These are phyloP conservation scores for Timema podura DNA, from an alignment of 2,888 invertebrate genomes.

Conservation along the genomic window DNA sequence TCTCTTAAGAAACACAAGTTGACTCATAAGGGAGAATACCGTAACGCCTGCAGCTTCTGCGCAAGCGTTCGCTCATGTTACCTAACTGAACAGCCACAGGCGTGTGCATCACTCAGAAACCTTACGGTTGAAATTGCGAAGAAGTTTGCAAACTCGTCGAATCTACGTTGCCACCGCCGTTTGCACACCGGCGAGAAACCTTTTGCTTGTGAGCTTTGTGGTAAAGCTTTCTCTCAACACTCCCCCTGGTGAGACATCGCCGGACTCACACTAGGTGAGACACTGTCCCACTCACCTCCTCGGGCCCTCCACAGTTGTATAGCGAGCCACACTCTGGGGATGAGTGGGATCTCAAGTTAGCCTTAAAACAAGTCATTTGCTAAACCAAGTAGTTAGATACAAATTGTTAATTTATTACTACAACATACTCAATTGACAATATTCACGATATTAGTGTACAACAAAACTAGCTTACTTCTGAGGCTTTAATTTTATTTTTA, in stretches of 20 bases:
- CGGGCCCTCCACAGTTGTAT: constrained; percentile 7
- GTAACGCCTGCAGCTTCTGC: constrained; percentile 16
- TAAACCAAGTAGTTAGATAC: no score
- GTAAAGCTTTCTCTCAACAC: constrained; percentile 10
- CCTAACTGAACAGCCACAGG: constrained; percentile 21
- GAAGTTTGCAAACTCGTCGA: constrained; percentile 20
- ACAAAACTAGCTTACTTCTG: no score
- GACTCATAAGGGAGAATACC: constrained; percentile 17
- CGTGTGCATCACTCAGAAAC: constrained; percentile 22
- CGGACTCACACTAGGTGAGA: constrained; percentile 10
- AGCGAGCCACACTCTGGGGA: constrained; percentile 1
- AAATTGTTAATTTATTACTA: no score
- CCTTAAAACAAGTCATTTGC: no score
- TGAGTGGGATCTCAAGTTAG: no score
- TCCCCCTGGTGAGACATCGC: constrained; percentile 12
- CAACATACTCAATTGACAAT: no score
- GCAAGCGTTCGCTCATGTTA: constrained; percentile 21
- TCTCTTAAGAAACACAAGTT: constrained; percentile 3
- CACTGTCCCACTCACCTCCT: constrained; percentile 7
- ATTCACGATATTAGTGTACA: no score
- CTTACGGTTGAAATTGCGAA: constrained; percentile 21
- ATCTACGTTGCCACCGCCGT: constrained; percentile 4
- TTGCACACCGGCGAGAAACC: constrained; percentile 13
- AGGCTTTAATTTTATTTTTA: no score
- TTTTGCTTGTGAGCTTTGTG: constrained; percentile 10